Evolutionary conservation across 2,797 vertebrate genomes (phyloP).

Genomic region (Heteromormyrus szaboi): DNA sequence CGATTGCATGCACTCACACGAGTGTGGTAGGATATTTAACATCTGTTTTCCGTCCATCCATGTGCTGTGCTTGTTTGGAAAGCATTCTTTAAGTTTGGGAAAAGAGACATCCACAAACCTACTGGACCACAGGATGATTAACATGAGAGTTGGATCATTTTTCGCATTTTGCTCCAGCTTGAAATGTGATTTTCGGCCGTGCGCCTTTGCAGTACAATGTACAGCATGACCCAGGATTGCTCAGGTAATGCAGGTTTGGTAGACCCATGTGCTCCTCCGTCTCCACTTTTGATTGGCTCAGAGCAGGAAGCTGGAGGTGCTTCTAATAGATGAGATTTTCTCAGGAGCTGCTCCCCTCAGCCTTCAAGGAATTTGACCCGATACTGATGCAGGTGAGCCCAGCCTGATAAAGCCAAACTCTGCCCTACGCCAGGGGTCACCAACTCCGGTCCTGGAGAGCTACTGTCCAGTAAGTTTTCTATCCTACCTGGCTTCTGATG

Average conservation of each 20-base stretch:
- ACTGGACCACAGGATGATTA: not conserved
- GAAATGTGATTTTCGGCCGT: not conserved
- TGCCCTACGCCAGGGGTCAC: no score
- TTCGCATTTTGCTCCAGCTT: not conserved
- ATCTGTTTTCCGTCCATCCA: slow-evolving; percentile 1
- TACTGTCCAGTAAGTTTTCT: no score
- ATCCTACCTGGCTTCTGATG: no score
- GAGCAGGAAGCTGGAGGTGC: not conserved
- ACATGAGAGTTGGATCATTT: not conserved
- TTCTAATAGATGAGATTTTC: not conserved
- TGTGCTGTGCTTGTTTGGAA: not conserved
- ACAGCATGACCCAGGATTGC: not conserved
- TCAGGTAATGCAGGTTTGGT: not conserved
- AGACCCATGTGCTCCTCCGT: not conserved
- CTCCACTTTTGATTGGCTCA: not conserved
- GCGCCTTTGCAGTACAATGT: not conserved
- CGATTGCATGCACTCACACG: not conserved
- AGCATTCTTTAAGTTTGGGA: not conserved
- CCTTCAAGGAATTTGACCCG: not conserved
- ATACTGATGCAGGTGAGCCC: not conserved
- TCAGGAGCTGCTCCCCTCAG: not conserved
- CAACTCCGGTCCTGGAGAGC: no score
- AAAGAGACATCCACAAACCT: not conserved
- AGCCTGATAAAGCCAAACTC: not conserved
- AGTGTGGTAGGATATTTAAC: not conserved